Percentiles rank a stretch among this genome's conserved stretches.
Conservation (phyloP, 2,888 invertebrate species). For the Aplocera efformata region DNA sequence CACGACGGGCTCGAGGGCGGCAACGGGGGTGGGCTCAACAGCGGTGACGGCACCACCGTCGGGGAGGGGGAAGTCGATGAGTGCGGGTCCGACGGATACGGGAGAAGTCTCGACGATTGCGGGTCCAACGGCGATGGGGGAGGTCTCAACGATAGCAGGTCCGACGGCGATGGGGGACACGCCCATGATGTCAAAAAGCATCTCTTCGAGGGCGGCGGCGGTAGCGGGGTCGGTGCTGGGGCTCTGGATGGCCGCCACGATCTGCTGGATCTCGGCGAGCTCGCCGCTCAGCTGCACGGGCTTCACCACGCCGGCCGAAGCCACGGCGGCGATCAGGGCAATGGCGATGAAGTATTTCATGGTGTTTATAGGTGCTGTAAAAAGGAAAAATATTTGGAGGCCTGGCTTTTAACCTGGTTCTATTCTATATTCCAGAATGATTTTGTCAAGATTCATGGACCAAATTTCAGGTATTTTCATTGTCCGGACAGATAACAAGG, state of each 20-base stretch:
- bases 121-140: constrained; percentile 28
- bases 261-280: constrained; percentile 26
- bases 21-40: too few species aligned
- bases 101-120: constrained; percentile 26
- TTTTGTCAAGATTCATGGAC: too few species aligned
- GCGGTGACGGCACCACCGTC: background rate
- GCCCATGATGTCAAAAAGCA: constrained; percentile 22
- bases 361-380: too few species aligned
- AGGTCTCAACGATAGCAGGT: constrained; percentile 16
- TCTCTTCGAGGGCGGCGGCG: constrained; percentile 21
- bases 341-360: constrained; percentile 4
- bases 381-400: too few species aligned
- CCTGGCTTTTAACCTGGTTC: too few species aligned
- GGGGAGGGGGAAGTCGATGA: constrained; percentile 30
- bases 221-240: constrained; percentile 29
- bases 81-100: constrained; percentile 34
- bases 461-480: too few species aligned
- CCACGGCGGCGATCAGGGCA: background rate
- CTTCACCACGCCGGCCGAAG: constrained; percentile 10
- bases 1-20: too few species aligned
- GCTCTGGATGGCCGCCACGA: constrained; percentile 30
- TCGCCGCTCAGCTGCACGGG: constrained; percentile 20
- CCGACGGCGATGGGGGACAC: constrained; percentile 8
- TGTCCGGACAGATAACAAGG: too few species aligned
- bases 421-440: too few species aligned